phyloP scores from a whole-genome alignment of 2,797 vertebrate genomes.

The Pseudochirops corinnae region DNA sequence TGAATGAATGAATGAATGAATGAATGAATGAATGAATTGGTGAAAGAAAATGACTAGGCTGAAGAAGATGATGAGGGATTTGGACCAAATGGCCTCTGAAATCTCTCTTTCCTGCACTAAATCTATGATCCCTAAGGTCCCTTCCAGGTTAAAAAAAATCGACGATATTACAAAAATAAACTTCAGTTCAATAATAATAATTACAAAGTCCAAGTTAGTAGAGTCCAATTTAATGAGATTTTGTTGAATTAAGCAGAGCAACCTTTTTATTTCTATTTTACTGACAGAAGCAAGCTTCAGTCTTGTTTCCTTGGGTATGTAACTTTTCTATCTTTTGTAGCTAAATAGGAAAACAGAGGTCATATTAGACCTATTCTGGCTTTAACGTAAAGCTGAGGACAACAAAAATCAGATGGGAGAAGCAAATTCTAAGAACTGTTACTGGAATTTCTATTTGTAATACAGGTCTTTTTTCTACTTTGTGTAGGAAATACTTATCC shows the following conservation, averaged over 20 bases:
- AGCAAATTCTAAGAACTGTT: neutral
- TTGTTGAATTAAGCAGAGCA: neutral
- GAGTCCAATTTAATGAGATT: neutral
- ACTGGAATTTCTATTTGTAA: neutral
- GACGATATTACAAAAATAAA: neutral
- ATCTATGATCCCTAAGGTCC: neutral
- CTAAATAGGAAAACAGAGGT: neutral
- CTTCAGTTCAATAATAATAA: neutral
- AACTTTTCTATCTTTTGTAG: neutral
- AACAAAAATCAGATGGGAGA: neutral
- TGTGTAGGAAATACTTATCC: neutral
- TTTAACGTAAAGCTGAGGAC: neutral
- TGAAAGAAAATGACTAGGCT: neutral
- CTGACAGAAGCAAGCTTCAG: neutral
- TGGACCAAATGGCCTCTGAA: neutral
- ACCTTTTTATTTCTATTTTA: neutral
- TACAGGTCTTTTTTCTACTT: neutral
- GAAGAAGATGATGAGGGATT: neutral
- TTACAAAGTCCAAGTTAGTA: neutral
- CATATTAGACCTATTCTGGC: neutral
- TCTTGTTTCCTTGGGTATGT: neutral
- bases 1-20: neutral
- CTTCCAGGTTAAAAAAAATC: neutral
- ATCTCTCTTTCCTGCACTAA: neutral
- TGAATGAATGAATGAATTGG: neutral